Conservation (phyloP, 2,888 invertebrate genomes). For the Tricholauxania praeusta region DNA sequence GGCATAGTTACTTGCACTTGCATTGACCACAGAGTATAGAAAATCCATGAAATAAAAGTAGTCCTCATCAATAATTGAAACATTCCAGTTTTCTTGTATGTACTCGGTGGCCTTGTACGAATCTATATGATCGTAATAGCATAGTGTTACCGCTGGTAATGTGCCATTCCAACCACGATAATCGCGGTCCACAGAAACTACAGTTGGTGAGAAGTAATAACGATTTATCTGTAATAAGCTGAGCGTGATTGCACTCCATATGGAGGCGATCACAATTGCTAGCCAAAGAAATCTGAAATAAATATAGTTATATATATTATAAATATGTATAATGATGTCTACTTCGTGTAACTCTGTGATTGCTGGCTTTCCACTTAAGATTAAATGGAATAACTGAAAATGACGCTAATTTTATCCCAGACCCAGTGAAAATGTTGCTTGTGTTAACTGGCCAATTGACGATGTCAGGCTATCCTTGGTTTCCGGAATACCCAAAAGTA, state of each 20-base stretch:
- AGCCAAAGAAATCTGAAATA: constrained; percentile 58
- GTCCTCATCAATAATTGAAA: constrained; percentile 64
- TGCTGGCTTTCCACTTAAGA: too few relatives aligned
- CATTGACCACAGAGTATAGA: constrained; percentile 68
- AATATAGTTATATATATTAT: background rate
- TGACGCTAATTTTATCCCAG: background rate
- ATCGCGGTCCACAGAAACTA: constrained; percentile 64
- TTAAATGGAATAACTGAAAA: too few relatives aligned
- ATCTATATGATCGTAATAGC: constrained; percentile 64
- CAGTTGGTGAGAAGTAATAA: constrained; percentile 61
- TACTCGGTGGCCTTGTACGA: constrained; percentile 59
- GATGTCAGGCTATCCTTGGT: too few relatives aligned
- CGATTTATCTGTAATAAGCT: constrained; percentile 57
- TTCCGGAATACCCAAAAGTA: too few relatives aligned
- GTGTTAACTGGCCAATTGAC: too few relatives aligned
- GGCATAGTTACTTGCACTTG: constrained; percentile 66
- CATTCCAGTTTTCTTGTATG: constrained; percentile 66
- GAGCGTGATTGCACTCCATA: constrained; percentile 53
- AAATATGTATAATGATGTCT: too few relatives aligned
- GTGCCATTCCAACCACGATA: constrained; percentile 66
- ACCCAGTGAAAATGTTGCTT: too few relatives aligned
- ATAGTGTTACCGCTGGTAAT: constrained; percentile 64
- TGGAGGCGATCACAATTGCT: constrained; percentile 50
- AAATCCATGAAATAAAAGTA: constrained; percentile 69
- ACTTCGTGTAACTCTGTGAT: too few relatives aligned